Evolutionary conservation across 2,888 invertebrate genomes (phyloP).

Genomic region (Harpagoxenus sublaevis): DNA sequence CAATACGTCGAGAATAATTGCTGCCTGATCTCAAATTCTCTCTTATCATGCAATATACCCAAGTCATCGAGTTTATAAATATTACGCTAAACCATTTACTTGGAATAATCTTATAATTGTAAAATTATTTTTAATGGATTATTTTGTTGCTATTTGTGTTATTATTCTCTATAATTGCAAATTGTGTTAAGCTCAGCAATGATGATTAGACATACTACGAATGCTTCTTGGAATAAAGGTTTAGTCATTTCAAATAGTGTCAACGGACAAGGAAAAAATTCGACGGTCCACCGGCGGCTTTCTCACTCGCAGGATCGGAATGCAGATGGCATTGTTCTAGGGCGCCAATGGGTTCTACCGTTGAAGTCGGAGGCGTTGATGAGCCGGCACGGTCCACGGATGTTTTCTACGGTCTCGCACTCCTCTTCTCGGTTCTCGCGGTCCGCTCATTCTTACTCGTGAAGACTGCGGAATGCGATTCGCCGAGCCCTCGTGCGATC

Average conservation of each 20-base stretch:
- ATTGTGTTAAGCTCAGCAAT: neutral
- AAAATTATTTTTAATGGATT: neutral
- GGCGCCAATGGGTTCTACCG: slow-evolving; percentile 82
- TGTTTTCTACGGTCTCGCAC: slow-evolving; percentile 80
- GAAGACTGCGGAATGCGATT: slow-evolving; percentile 82
- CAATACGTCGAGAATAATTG: slow-evolving; percentile 40
- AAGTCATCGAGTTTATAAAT: neutral
- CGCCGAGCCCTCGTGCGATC: slow-evolving; percentile 66
- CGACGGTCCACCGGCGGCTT: slow-evolving; percentile 60
- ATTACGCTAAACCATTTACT: neutral
- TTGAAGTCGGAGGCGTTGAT: slow-evolving; percentile 82
- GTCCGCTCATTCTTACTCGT: slow-evolving; percentile 80
- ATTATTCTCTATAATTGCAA: neutral
- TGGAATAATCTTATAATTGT: neutral
- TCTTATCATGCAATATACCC: neutral
- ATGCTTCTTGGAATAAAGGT: slow-evolving; percentile 21
- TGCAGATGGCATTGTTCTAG: slow-evolving; percentile 84
- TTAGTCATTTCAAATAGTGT: slow-evolving; percentile 45
- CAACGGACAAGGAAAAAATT: slow-evolving; percentile 57
- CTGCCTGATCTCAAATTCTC: neutral
- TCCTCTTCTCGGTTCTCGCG: slow-evolving; percentile 38
- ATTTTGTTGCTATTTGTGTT: neutral
- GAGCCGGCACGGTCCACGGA: slow-evolving; percentile 81
- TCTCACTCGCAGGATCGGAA: slow-evolving; percentile 81
- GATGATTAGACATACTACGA: neutral